phyloP scores from a whole-genome alignment of 2,113 vertebrate species.

The Trochalopteron elliotii region DNA sequence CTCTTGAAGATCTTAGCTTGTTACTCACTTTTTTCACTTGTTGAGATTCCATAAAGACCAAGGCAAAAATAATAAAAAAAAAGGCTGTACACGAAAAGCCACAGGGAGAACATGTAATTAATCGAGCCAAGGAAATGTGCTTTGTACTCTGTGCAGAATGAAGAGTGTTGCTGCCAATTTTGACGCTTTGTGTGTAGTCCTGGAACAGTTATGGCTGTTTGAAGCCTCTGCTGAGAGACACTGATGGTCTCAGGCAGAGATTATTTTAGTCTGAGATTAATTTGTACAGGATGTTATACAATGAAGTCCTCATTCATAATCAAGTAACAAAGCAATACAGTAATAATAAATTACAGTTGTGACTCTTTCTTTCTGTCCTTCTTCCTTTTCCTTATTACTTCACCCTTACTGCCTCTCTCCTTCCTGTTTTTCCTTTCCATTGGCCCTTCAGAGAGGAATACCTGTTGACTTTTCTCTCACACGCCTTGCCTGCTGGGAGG shows the following conservation, averaged over 20 bases:
- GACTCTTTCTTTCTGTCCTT: background rate
- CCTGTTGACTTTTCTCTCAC: background rate
- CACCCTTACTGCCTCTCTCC: background rate
- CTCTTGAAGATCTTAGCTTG: slow-evolving; percentile 13
- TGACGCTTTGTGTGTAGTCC: background rate
- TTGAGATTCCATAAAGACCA: background rate
- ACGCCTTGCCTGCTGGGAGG: background rate
- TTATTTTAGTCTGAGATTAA: background rate
- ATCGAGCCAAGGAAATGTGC: background rate
- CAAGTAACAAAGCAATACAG: background rate
- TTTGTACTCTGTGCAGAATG: background rate
- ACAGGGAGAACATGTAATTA: background rate
- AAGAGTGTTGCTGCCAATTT: background rate
- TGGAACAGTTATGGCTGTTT: background rate
- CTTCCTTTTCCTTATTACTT: background rate
- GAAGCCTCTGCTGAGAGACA: background rate
- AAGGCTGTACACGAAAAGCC: background rate
- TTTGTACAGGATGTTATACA: background rate
- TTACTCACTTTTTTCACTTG: background rate
- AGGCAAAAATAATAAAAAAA: background rate
- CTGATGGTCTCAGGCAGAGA: background rate
- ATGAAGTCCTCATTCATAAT: background rate
- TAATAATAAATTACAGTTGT: background rate
- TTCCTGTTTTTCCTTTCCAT: background rate
- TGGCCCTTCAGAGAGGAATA: background rate